Evolutionary conservation across 2,113 vertebrate genomes (phyloP), one percentile per base, ranked within the genome.

Genomic region (Paraplagusia blochii): DNA sequence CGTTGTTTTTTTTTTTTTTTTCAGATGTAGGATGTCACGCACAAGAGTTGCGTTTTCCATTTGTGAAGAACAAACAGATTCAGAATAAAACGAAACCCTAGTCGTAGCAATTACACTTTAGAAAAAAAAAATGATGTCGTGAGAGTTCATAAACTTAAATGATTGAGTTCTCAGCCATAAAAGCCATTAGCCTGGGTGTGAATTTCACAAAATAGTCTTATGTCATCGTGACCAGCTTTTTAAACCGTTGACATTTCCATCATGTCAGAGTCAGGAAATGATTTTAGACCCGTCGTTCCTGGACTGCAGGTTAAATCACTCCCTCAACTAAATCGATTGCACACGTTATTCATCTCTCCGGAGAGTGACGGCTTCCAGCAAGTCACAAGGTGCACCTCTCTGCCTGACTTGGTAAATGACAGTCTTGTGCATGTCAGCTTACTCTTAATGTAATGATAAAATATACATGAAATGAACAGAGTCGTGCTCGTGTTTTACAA

Each of bases 381-480:
- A 70, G 68, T 70, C 48, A 72, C 46, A 57, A 22, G 53, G 40
- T 63, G 63, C 18, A 48, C 11, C 53, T 46, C 45, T 34, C 44
- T 1, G 15, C 7, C 39, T 46, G 15, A 9, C 39, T 46, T 50
- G 45, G 56, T 58, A 56, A 61, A 65, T 22, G 51, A 58, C 68
- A 63, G 63, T n/a, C 53, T 46, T 18, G 53, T 52, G 55, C 53
- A 50, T 44, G 59, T 69, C 65, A 47, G 50, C 57, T 42, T 18
- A 38, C 14, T 58, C 53, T 59, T 57, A 54, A 66, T 60, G 54
- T 29, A 34, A 14, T 11, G 39, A 73, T 76, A 46, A 73, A 66
- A 66, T 48, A 53, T 46, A 57, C 64, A 35, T 35, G n/a, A 67
- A 76, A 63, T 29, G 10, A 62, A 58, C 61, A 44, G 53, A 69